Base-by-base conservation (phyloP, 2,888 invertebrate genomes). In the Seira musarum region DNA sequence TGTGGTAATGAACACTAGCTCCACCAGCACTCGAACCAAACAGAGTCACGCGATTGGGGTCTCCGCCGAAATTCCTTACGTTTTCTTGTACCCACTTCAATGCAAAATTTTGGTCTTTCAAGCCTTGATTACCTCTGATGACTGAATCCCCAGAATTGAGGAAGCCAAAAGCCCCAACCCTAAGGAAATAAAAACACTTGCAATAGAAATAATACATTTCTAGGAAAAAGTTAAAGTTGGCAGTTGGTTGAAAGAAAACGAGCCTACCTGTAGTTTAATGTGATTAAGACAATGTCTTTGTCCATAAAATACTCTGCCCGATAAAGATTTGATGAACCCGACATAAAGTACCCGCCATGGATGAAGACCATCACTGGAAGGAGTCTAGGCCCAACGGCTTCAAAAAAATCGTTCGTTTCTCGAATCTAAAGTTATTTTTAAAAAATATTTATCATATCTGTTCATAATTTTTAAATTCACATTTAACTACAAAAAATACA, bases 341-440 rank as follows among this genome's bases (percentile, higher is more conserved):
- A 49, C 76, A 81, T 80, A 30, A 85, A 85, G 10, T 73, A 79
- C 1, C 85, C 85, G 0, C 82, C 85, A 25, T 85, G 84, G 40
- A 84, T 69, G 60, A 75, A 82, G 1, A 83, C 75, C 80, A 84
- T 75, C 13, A 82, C 81, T 10, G 84, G 84, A 35, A 82, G 67
- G 2, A 81, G 57, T 0, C 81, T 61, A 2, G 67, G 69, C 0
- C 71, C 77, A 13, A 81, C 75, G 2, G 76, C 81, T 17, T 76
- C 72, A 64, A 63, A 80, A 35, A 73, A 80, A n/a, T 70, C 80
- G 35, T 30, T 80, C 13, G 69, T 75, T 49, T 80, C 80, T 10
- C 70, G 49, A 19, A 80, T 71, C 71, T 72, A 57, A n/a, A n/a
- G n/a, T n/a, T n/a, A n/a, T n/a, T n/a, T n/a, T 30, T 2, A 30